Conservation (phyloP, 2,888 invertebrate genomes). For the Lathronympha strigana region DNA sequence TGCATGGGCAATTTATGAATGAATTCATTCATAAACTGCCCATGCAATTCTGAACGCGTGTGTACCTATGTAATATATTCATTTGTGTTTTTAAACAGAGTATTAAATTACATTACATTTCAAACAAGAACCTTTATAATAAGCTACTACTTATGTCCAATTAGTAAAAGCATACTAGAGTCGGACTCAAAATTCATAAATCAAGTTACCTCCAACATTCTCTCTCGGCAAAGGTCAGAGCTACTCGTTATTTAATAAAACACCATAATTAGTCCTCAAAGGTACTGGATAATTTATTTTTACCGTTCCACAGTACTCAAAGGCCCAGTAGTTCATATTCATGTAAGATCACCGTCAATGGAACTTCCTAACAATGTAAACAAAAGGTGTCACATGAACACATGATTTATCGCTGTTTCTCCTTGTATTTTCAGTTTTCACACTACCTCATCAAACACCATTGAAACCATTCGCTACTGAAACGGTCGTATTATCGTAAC, state of each 20-base stretch:
- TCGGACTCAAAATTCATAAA: conserved; percentile 2
- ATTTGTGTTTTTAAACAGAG: too few species aligned
- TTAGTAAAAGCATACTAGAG: conserved; percentile 4
- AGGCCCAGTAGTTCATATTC: conserved; percentile 1
- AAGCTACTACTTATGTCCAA: background rate
- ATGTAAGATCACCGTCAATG: background rate
- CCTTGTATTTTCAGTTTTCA: too few species aligned
- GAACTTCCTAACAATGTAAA: background rate
- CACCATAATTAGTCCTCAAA: conserved; percentile 36
- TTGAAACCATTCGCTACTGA: too few species aligned
- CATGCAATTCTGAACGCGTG: too few species aligned
- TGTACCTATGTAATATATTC: too few species aligned
- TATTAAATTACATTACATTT: background rate
- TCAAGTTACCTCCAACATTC: background rate
- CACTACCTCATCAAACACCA: too few species aligned
- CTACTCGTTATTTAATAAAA: conserved; percentile 24
- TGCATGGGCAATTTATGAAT: too few species aligned
- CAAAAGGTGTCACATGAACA: background rate
- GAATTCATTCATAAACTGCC: too few species aligned
- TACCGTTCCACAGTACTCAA: conserved; percentile 7
- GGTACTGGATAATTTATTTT: conserved; percentile 24
- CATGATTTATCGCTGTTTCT: too few species aligned
- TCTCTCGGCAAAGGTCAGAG: background rate
- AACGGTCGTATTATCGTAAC: too few species aligned
- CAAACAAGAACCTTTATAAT: background rate